Base-by-base conservation (phyloP, 2,888 invertebrate species). In the Ephialtes manifestator region DNA sequence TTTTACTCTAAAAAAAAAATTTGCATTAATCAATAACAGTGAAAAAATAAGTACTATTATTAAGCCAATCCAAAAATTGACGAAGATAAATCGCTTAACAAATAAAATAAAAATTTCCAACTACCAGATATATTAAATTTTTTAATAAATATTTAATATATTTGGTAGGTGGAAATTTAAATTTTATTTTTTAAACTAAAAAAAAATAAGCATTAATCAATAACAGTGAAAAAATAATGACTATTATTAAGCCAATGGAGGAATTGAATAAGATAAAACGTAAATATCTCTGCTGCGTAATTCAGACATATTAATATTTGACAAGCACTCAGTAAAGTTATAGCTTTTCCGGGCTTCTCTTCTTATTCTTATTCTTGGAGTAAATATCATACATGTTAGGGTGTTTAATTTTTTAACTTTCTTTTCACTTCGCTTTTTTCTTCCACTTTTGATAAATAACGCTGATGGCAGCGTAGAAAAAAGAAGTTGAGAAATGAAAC, bases 321-420 rank as follows among this genome's bases (percentile, higher is more conserved):
- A 60, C 18, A 43, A 83, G 75, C 79, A 83, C 80, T 20, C 31
- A 68, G 20, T 78, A 65, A 58, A 35, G n/a, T 24, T 31, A 68
- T 18, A 65, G 71, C 78, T 72, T 74, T 11, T 83, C 68, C 48
- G 68, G 35, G 81, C 81, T 81, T 75, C 58, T 74, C 39, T 39
- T 39, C 10, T 39, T 39, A 39, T 10, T 68, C 43, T 74, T 63
- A 11, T 48, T 65, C 28, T 65, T 24, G 18, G 24, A 67, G 2
- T 13, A 77, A 39, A 48, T 11, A 53, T 20, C 10, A 39, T 39
- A 39, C 39, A 39, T 10, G 5, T 67, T 39, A 28, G 60, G 31
- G 60, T 60, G 60, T 60, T 60, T 60, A 15, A 28, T 31, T 60
- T 60, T 60, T 60, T 15, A 13, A 28, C 15, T 15, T 28, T 31